Evolutionary conservation across 2,888 invertebrate genomes (phyloP), one percentile per base, ranked within the genome.

Genomic region (Drosophila neoperkinsi): DNA sequence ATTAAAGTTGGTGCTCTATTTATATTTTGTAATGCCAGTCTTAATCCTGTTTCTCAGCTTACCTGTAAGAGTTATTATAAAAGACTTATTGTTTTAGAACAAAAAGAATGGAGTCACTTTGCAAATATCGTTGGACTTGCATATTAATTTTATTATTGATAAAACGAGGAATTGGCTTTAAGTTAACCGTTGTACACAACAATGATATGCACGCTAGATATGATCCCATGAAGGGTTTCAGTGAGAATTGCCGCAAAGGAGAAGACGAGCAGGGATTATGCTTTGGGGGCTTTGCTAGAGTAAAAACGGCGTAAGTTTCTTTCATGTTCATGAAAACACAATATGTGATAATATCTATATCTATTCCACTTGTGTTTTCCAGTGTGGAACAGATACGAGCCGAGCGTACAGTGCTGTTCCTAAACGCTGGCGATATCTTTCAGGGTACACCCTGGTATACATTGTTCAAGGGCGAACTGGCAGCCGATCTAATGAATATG

Each of bases 391-490:
- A 59, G 10, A 56, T 49, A 0, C 68, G 81, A 25, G 52, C 61
- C 7, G 31, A 57, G 5, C 68, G 63, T 10, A 25, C 50, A 2
- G 68, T 78, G 9, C 3, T 98, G 3, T 97, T 96, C 88, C 94
- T 98, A 18, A 97, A 97, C 89, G 98, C 97, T 0, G 98, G 98
- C 0, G 98, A 98, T 92, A 97, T 97, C 3, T 98, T 96, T 92
- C 96, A 97, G 18, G 98, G 98, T 0, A 96, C 97, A 0, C 94
- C 96, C 0, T 98, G 97, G 96, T 98, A 96, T 93, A 95, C 95
- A 5, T 93, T 96, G n/a, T 96, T 96, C 93, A 96, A 96, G 83
- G 97, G 96, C 95, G 94, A 94, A 78, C 95, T 97, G n/a, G 96
- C 96, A 0, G 94, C 96, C 0, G 95, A 95, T 66, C 96, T 98